A percentile compares a stretch with the other conserved stretches of the same genome.
These are phyloP conservation scores for Iguana delicatissima DNA, from an alignment of 2,797 vertebrate genomes.

Conservation along the genomic window DNA sequence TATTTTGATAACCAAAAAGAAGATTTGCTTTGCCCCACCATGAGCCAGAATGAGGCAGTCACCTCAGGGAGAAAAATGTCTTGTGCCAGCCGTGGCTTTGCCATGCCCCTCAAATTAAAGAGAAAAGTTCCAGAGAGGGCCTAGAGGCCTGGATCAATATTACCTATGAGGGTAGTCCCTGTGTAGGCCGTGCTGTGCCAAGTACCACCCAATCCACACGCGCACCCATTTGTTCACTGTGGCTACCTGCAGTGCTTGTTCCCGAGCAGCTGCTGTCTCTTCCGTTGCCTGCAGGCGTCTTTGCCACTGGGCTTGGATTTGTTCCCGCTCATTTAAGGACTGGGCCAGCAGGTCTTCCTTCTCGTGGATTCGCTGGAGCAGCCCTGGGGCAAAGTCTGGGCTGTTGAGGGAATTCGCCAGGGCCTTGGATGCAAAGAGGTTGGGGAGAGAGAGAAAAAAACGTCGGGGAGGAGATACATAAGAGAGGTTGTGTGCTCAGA, in stretches of 20 bases:
- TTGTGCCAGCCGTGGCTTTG: background rate
- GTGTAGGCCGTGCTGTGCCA: no score
- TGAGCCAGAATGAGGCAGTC: no score
- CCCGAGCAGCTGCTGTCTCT: slow-evolving; percentile 25
- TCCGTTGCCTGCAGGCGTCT: slow-evolving; percentile 33
- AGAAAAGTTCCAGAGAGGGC: background rate
- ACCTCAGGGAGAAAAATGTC: background rate
- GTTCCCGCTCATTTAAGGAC: slow-evolving; percentile 16
- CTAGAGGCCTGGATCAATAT: background rate
- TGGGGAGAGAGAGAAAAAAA: background rate
- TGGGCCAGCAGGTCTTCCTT: slow-evolving; percentile 52
- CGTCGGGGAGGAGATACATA: background rate
- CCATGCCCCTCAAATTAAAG: background rate
- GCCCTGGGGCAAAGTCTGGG: slow-evolving; percentile 26
- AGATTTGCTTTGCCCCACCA: background rate
- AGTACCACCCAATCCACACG: accelerated
- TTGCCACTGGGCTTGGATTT: slow-evolving; percentile 24
- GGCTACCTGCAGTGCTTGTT: slow-evolving; percentile 47
- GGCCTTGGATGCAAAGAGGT: background rate
- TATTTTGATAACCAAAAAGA: no score
- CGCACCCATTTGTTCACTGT: background rate
- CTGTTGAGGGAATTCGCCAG: slow-evolving; percentile 45
- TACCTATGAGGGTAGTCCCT: no score
- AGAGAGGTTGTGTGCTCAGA: no score
- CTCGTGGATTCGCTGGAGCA: slow-evolving; percentile 52